phyloP scores from a whole-genome alignment of 2,797 vertebrate genomes.

The Hemitrygon akajei region DNA sequence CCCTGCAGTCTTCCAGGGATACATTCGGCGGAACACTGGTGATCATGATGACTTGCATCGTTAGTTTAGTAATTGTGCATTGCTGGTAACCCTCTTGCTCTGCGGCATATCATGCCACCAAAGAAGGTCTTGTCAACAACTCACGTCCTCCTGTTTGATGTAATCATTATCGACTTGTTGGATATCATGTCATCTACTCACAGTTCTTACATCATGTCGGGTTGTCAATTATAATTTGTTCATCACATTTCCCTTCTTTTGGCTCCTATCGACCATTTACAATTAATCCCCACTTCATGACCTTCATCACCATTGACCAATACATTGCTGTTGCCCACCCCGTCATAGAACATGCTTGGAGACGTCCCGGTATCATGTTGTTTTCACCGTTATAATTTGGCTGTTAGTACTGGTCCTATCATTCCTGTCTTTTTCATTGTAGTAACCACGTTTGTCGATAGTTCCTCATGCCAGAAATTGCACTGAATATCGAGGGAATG shows the following conservation, averaged over 20 bases:
- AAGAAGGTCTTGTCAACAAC: background rate
- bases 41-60: background rate
- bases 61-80: background rate
- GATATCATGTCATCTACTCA: background rate
- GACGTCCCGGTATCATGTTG: background rate
- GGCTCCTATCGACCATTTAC: background rate
- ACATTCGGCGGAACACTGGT: background rate
- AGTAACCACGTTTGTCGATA: background rate
- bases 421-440: background rate
- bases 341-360: background rate
- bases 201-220: background rate
- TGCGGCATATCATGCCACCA: background rate
- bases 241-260: background rate
- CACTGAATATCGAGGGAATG: too few relatives aligned
- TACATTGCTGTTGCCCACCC: conserved; percentile 5
- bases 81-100: background rate
- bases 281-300: background rate
- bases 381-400: background rate
- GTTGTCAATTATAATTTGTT: background rate
- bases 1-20: background rate
- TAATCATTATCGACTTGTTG: background rate
- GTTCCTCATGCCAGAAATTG: background rate
- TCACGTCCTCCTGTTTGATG: background rate
- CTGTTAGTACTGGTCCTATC: background rate
- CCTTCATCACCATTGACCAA: background rate